These are phyloP conservation scores for Heteropelma amictum DNA, from an alignment of 2,888 invertebrate species.

Conservation along the genomic window DNA sequence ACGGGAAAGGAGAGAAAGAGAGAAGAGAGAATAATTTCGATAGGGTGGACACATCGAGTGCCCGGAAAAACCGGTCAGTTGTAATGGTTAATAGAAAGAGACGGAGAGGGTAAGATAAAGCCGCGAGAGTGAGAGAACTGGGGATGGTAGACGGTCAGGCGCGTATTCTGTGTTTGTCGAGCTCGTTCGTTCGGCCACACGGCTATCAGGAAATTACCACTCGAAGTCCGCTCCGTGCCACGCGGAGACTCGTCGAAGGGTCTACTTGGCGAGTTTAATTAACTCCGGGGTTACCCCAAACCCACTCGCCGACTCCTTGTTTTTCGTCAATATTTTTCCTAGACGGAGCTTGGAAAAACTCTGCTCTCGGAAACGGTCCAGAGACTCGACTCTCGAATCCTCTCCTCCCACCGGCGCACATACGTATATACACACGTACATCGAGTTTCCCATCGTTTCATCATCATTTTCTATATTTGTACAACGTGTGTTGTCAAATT, in stretches of 20 bases:
- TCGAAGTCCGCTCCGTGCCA: slow-evolving; percentile 62
- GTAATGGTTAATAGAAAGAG: slow-evolving; percentile 54
- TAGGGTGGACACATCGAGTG: slow-evolving; percentile 49
- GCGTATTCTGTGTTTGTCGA: slow-evolving; percentile 66
- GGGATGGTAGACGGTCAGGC: slow-evolving; percentile 48
- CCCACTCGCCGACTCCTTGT: slow-evolving; percentile 60
- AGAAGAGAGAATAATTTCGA: slow-evolving; percentile 43
- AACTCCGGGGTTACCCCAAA: slow-evolving; percentile 66
- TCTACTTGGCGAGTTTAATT: slow-evolving; percentile 73
- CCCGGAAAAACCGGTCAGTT: slow-evolving; percentile 49
- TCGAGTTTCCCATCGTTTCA: not conserved
- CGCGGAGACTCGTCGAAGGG: slow-evolving; percentile 60
- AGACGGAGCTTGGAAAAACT: slow-evolving; percentile 52
- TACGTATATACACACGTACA: not conserved
- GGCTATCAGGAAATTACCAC: slow-evolving; percentile 75
- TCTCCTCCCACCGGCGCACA: not conserved
- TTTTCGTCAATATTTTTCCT: slow-evolving; percentile 76
- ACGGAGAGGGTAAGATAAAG: slow-evolving; percentile 20
- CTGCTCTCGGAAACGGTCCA: slow-evolving; percentile 9
- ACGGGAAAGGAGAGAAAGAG: slow-evolving; percentile 23
- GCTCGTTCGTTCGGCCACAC: slow-evolving; percentile 69
- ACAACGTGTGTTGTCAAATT: no score
- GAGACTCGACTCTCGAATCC: not conserved
- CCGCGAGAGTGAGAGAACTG: not conserved
- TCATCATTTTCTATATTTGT: no score